Percentiles rank a stretch among this genome's conserved stretches.
Evolutionary conservation across 2,113 vertebrate species (phyloP).

Genomic region (Misgurnus mizolepis): DNA sequence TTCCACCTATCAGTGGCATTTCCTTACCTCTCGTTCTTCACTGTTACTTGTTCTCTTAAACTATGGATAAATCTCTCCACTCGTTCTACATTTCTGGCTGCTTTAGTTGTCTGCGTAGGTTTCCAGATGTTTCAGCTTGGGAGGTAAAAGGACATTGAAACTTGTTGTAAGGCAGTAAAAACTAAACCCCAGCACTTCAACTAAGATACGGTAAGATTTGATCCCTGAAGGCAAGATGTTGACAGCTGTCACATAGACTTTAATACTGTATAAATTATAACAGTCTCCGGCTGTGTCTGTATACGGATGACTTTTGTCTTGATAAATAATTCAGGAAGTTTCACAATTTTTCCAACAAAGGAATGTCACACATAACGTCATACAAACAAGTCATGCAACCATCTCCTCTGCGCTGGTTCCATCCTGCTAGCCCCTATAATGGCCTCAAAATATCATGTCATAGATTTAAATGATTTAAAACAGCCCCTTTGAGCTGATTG

Average conservation of each 20-base stretch:
- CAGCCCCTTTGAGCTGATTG: not conserved
- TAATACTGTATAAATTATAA: conserved; percentile 9
- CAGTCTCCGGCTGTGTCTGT: not conserved
- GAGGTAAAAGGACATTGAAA: not conserved
- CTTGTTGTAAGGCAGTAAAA: not conserved
- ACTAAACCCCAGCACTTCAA: not conserved
- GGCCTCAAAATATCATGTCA: not conserved
- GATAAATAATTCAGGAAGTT: conserved; percentile 5
- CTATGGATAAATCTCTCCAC: conserved; percentile 58
- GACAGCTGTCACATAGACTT: not conserved
- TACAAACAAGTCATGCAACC: not conserved
- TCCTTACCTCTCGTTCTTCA: conserved; percentile 18
- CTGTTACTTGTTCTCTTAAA: conserved; percentile 45
- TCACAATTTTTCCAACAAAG: not conserved
- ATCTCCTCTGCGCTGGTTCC: not conserved
- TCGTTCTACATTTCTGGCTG: conserved; percentile 34
- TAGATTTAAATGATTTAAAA: not conserved
- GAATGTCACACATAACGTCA: not conserved
- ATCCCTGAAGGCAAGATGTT: conserved; percentile 22
- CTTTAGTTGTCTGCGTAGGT: conserved; percentile 27
- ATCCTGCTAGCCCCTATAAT: not conserved
- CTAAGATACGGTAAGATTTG: conserved; percentile 18
- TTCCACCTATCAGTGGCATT: conserved; percentile 45
- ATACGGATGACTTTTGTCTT: not conserved
- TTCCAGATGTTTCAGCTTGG: conserved; percentile 39